Evolutionary conservation across 2,113 vertebrate genomes (phyloP).

Genomic region (Rafetus swinhoei): DNA sequence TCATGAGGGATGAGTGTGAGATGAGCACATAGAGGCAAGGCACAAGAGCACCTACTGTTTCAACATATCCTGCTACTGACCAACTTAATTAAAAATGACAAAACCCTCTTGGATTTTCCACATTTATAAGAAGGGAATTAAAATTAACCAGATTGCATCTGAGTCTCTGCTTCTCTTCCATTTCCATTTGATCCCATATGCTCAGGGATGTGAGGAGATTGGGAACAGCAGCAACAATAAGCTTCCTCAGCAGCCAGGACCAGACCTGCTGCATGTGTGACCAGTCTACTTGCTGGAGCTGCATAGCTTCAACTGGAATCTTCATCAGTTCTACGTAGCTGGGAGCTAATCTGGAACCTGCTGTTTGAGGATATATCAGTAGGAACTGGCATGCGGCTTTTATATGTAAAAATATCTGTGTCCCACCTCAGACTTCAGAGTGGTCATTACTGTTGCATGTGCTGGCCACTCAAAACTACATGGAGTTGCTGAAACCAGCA

Average conservation of each 20-base stretch:
- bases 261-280: rapidly evolving
- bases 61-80: neutral
- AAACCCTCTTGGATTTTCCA: neutral
- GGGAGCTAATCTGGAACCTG: neutral
- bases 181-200: neutral
- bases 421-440: neutral
- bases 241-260: neutral
- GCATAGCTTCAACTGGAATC: neutral
- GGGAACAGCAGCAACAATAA: neutral
- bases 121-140: neutral
- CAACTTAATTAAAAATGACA: neutral
- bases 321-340: neutral
- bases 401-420: neutral
- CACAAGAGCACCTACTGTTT: neutral
- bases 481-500: neutral
- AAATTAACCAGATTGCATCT: neutral
- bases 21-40: neutral
- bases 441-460: neutral
- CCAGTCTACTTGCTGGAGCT: neutral
- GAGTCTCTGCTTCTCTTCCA: neutral
- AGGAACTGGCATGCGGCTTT: neutral
- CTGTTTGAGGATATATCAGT: neutral
- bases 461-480: neutral
- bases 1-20: neutral
- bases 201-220: neutral